Evolutionary conservation across 2,113 vertebrate species (phyloP), one percentile per base, ranked within the genome.

Genomic region (Plotosus lineatus): DNA sequence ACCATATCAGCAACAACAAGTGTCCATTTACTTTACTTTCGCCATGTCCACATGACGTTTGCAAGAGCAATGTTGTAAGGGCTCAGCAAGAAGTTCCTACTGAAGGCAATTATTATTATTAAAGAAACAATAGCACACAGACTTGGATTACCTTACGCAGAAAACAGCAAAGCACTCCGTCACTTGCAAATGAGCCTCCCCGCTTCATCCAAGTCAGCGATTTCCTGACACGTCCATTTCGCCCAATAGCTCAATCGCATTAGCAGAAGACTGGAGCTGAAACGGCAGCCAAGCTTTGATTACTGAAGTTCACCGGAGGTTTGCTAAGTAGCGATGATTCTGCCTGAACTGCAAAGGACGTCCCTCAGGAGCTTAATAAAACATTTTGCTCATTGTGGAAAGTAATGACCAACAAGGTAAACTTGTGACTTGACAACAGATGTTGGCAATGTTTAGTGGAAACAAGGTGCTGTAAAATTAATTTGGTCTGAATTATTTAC

Each of bases 311-410:
- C 93, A 90, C 86, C 87, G 91, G 91, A 85, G 87, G 94, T 92
- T 92, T 90, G 81, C 65, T 93, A 92, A 92, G 91, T 88, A 92
- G 91, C 86, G 85, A 83, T 86, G 66, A 90, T 92, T 92, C 92
- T 87, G 89, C 87, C 90, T 92, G 90, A 93, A 92, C 92, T 91
- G 89, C 91, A 80, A 71, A 85, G 83, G 89, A 87, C 88, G 89
- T 89, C 92, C 89, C 90, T 71, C 56, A 92, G 92, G 93, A 90
- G 90, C 79, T 88, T 92, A 94, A 94, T 92, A 95, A 95, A 95
- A 94, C 92, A 94, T 95, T 94, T 92, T 90, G 88, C 88, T 94
- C 92, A 85, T 93, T 92, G 92, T 93, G 93, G 93, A 95, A 96
- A 95, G 92, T 93, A 93, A 93, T 92, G 92, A 94, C 88, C 90